phyloP scores from a whole-genome alignment of 2,888 invertebrate genomes.

The Leptinotarsa haldemani region DNA sequence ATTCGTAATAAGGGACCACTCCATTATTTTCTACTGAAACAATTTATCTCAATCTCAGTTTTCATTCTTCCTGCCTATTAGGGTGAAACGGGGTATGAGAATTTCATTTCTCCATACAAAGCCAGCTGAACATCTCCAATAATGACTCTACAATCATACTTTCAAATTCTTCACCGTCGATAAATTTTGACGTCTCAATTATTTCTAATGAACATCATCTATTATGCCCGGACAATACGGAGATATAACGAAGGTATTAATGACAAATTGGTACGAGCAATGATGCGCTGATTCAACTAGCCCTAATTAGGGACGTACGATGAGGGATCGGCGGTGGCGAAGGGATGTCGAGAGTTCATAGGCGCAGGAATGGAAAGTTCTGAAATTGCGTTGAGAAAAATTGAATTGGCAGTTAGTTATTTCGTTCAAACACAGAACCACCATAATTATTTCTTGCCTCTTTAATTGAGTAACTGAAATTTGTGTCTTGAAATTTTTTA shows the following conservation, averaged over 20 bases:
- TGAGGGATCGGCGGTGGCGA: slow-evolving; percentile 1
- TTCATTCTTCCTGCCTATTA: too few relatives aligned
- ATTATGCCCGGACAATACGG: slow-evolving; percentile 44
- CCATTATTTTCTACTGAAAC: too few relatives aligned
- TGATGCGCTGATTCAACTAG: slow-evolving; percentile 54
- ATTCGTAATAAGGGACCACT: too few relatives aligned
- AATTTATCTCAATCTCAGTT: too few relatives aligned
- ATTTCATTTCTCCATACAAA: neutral
- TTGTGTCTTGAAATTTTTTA: too few relatives aligned
- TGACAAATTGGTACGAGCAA: slow-evolving; percentile 54
- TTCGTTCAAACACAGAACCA: too few relatives aligned
- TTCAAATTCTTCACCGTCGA: slow-evolving; percentile 14
- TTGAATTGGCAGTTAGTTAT: neutral
- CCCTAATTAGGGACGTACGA: slow-evolving; percentile 51
- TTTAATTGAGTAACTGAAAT: too few relatives aligned
- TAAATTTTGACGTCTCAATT: slow-evolving; percentile 21
- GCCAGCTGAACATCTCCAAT: neutral
- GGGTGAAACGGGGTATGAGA: neutral
- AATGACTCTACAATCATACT: slow-evolving; percentile 21
- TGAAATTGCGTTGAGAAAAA: neutral
- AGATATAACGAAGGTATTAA: slow-evolving; percentile 53
- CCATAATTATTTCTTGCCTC: too few relatives aligned
- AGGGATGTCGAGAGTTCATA: slow-evolving; percentile 29
- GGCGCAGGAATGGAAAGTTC: neutral
- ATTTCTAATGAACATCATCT: slow-evolving; percentile 29